Percentiles rank a stretch among this genome's conserved stretches.
These are phyloP conservation scores for Diadumene lineata DNA, from an alignment of 92 coral and sea anemone species.

Conservation along the genomic window DNA sequence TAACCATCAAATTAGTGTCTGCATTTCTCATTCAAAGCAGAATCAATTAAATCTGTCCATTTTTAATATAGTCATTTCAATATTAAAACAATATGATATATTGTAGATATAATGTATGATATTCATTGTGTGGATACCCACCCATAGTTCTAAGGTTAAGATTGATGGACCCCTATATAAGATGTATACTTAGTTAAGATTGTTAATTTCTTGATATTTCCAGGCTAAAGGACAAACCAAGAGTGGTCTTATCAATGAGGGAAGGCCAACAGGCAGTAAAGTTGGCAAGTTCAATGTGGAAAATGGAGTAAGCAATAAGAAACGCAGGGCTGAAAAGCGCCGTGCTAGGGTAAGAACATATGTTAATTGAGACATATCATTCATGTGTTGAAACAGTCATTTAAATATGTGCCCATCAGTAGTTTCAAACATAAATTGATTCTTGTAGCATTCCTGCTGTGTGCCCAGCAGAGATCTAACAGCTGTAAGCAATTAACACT, in stretches of 20 bases:
- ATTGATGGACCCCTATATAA: too few relatives aligned
- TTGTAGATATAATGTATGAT: neutral
- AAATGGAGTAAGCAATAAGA: slow-evolving; percentile 80
- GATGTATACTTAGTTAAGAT: neutral
- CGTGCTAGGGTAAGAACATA: slow-evolving; percentile 65
- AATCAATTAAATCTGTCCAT: neutral
- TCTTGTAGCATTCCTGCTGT: neutral
- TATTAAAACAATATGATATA: neutral
- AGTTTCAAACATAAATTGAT: neutral
- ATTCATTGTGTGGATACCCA: neutral
- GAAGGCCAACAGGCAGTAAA: slow-evolving; percentile 59
- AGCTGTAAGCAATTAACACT: slow-evolving; percentile 33
- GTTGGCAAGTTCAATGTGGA: slow-evolving; percentile 69
- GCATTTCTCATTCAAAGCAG: neutral
- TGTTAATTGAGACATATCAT: neutral
- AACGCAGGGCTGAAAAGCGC: slow-evolving; percentile 74
- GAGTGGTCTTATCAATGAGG: slow-evolving; percentile 58
- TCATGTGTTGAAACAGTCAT: neutral
- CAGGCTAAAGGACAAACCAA: slow-evolving; percentile 79
- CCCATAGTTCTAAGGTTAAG: too few relatives aligned
- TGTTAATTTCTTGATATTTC: neutral
- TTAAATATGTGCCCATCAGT: neutral
- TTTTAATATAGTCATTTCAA: neutral
- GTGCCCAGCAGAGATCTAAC: slow-evolving; percentile 8
- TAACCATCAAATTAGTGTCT: neutral